Evolutionary conservation across 2,888 invertebrate genomes (phyloP).

Genomic region (Meandrusa payeni): DNA sequence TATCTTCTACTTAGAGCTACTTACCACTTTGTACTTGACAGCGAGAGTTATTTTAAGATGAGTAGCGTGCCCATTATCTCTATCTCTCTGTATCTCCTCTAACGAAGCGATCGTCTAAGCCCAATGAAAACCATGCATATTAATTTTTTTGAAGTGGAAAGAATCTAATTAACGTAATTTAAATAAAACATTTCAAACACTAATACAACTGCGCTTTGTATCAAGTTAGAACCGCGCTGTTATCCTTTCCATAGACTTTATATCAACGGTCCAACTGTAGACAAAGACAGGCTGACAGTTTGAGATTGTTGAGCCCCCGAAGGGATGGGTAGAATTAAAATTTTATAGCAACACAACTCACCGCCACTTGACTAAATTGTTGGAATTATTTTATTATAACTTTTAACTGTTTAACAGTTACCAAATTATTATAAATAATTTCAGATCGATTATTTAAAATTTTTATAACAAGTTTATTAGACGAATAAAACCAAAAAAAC

Average conservation of each 20-base stretch:
- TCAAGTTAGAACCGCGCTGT: not conserved
- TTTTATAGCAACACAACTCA: conserved; percentile 35
- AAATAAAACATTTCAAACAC: conserved; percentile 30
- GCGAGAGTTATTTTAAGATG: too few species aligned
- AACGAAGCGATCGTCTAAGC: too few species aligned
- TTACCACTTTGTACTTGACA: too few species aligned
- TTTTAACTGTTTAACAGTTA: conserved; percentile 27
- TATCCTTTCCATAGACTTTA: conserved; percentile 38
- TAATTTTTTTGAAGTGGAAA: too few species aligned
- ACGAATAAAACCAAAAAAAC: too few species aligned
- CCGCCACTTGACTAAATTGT: conserved; percentile 16
- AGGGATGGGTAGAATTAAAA: conserved; percentile 43
- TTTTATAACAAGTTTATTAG: too few species aligned
- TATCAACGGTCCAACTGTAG: conserved; percentile 35
- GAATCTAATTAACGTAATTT: too few species aligned
- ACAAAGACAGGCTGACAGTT: conserved; percentile 50
- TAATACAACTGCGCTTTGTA: conserved; percentile 1
- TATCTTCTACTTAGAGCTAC: too few species aligned
- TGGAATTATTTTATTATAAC: conserved; percentile 27
- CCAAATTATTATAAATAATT: not conserved
- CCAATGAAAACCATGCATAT: too few species aligned
- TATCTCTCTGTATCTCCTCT: too few species aligned
- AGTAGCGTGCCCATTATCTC: too few species aligned
- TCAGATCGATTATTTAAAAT: conserved; percentile 3
- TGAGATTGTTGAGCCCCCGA: conserved; percentile 40